Conservation (phyloP, 2,797 vertebrate species). For the Micrastur ruficollis region DNA sequence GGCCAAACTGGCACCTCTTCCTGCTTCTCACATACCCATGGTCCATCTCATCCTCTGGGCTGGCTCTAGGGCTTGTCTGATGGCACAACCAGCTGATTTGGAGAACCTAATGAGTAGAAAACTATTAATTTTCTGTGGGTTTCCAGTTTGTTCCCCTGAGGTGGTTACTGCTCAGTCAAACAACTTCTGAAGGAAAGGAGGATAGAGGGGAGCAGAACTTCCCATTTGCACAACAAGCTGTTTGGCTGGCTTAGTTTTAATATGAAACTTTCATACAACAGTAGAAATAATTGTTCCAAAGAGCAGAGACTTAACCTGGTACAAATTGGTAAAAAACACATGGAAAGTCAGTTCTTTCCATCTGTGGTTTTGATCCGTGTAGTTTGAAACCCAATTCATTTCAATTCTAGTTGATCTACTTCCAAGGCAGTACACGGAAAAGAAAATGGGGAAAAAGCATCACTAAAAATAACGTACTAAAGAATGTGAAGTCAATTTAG, state of each 20-base stretch:
- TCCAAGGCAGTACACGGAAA: not conserved
- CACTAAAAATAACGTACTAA: not conserved
- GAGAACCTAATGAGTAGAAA: not conserved
- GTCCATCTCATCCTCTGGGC: not conserved
- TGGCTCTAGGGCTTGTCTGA: not conserved
- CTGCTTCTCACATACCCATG: not conserved
- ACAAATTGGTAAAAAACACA: not conserved
- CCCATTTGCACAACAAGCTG: not conserved
- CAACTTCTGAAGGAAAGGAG: not conserved
- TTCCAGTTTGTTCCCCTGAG: not conserved
- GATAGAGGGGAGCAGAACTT: not conserved
- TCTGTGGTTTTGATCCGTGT: not conserved
- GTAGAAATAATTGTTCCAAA: not conserved
- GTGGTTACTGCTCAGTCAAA: not conserved
- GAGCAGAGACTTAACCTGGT: not conserved
- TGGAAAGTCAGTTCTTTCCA: not conserved
- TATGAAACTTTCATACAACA: not conserved
- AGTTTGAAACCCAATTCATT: not conserved
- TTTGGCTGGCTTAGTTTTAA: not conserved
- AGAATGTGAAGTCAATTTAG: not conserved
- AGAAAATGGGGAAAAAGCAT: not conserved
- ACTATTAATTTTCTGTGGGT: not conserved
- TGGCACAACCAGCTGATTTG: fast-evolving
- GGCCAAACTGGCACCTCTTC: fast-evolving
- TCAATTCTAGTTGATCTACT: not conserved